Evolutionary conservation across 2,113 vertebrate species (phyloP).

Genomic region (Uria aalge): DNA sequence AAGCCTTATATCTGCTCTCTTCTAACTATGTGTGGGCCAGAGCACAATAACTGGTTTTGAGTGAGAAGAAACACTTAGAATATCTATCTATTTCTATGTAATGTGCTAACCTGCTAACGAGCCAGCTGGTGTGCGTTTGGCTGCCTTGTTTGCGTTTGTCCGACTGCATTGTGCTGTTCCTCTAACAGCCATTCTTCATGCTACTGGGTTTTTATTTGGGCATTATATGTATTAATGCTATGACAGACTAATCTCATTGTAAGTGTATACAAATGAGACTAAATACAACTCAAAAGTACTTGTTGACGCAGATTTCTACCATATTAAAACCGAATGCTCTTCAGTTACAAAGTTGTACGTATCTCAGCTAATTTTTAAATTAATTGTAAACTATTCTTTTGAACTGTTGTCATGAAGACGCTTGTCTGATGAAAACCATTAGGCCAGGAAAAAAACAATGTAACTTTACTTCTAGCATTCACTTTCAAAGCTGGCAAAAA

Average conservation of each 20-base stretch:
- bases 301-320: not conserved
- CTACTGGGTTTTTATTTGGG: not conserved
- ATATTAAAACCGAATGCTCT: not conserved
- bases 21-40: not conserved
- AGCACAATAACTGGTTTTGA: not conserved
- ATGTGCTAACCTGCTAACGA: not conserved
- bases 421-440: not conserved
- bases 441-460: not conserved
- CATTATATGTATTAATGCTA: not conserved
- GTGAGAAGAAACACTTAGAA: not conserved
- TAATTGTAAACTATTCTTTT: not conserved
- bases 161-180: not conserved
- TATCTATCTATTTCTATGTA: not conserved
- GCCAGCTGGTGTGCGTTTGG: not conserved
- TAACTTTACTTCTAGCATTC: not conserved
- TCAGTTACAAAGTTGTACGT: fast-evolving
- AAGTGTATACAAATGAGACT: not conserved
- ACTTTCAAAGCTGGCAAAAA: not conserved
- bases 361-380: not conserved
- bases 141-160: not conserved
- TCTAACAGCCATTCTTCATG: not conserved
- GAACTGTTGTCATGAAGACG: not conserved
- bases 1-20: not conserved
- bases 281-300: not conserved
- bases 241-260: not conserved